Percentiles rank a stretch among this genome's conserved stretches.
These are phyloP conservation scores for Penaeus japonicus DNA, from an alignment of 1,140 invertebrate species.

Conservation along the genomic window DNA sequence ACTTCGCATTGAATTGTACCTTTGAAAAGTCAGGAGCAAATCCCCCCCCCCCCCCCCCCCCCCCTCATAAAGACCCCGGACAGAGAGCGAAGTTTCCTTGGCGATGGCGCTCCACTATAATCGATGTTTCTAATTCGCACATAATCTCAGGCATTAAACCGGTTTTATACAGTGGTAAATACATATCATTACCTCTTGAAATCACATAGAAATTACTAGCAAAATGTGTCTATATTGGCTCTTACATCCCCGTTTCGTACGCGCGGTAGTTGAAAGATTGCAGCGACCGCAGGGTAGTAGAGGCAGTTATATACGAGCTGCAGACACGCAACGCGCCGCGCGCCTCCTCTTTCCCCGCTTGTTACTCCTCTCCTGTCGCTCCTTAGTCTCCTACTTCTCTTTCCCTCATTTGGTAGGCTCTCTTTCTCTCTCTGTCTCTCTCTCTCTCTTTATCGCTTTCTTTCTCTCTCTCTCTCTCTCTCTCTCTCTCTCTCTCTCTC, in stretches of 20 bases:
- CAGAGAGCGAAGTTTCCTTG: neutral
- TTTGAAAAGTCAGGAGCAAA: neutral
- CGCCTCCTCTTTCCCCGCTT: neutral
- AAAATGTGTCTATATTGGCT: slow-evolving; percentile 20
- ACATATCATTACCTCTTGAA: slow-evolving; percentile 12
- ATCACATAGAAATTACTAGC: slow-evolving; percentile 35
- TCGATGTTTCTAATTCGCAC: slow-evolving; percentile 22
- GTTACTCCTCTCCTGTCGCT: neutral
- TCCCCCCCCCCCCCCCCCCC: neutral
- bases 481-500: neutral
- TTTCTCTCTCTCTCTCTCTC: neutral
- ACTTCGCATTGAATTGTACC: neutral
- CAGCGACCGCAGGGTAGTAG: slow-evolving; percentile 35
- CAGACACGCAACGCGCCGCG: slow-evolving; percentile 7
- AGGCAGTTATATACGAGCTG: slow-evolving; percentile 19
- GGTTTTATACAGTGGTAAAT: slow-evolving; percentile 15
- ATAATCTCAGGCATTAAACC: slow-evolving; percentile 27
- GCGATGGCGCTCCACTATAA: neutral
- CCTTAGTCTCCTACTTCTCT: neutral
- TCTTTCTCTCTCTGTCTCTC: neutral
- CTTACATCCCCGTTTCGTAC: slow-evolving; percentile 29
- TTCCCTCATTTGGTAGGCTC: neutral
- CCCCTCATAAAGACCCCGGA: neutral
- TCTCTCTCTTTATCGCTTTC: neutral
- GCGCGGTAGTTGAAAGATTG: slow-evolving; percentile 40